Conservation (phyloP, 2,888 invertebrate species). For the Drosophila infuscata region DNA sequence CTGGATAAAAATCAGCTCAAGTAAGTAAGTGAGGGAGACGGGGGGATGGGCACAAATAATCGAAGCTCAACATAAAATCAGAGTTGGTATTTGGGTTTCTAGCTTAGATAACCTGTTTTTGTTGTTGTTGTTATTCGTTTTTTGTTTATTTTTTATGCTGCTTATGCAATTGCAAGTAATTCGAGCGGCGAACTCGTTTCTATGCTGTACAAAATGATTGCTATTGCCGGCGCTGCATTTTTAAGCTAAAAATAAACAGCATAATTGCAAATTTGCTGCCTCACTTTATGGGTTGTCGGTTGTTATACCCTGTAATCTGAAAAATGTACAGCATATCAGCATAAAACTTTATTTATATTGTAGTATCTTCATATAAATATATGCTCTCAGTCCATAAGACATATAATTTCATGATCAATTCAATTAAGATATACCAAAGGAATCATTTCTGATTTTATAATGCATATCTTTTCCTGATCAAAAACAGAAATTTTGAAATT, state of each 20-base stretch:
- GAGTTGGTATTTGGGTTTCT: slow-evolving; percentile 66
- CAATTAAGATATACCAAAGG: too few species aligned
- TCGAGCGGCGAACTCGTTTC: slow-evolving; percentile 46
- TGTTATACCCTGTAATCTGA: slow-evolving; percentile 7
- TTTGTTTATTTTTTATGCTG: slow-evolving; percentile 6
- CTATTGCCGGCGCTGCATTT: slow-evolving; percentile 41
- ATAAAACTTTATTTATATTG: neutral
- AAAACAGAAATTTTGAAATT: too few species aligned
- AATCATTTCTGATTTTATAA: too few species aligned
- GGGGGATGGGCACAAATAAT: slow-evolving; percentile 22
- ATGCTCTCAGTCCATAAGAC: neutral
- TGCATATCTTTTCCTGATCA: too few species aligned
- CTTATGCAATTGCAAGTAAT: slow-evolving; percentile 55
- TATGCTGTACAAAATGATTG: slow-evolving; percentile 53
- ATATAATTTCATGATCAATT: too few species aligned
- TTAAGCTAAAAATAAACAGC: slow-evolving; percentile 66
- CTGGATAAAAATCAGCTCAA: neutral
- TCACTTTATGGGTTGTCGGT: slow-evolving; percentile 22
- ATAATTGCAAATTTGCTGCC: slow-evolving; percentile 58
- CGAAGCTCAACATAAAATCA: slow-evolving; percentile 21
- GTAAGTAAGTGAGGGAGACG: neutral
- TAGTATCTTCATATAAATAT: neutral
- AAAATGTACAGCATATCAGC: neutral
- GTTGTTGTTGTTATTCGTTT: slow-evolving; percentile 1
- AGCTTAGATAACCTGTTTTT: slow-evolving; percentile 61